phyloP scores from a whole-genome alignment of 1,140 invertebrate genomes.

The Anastrepha obliqua region DNA sequence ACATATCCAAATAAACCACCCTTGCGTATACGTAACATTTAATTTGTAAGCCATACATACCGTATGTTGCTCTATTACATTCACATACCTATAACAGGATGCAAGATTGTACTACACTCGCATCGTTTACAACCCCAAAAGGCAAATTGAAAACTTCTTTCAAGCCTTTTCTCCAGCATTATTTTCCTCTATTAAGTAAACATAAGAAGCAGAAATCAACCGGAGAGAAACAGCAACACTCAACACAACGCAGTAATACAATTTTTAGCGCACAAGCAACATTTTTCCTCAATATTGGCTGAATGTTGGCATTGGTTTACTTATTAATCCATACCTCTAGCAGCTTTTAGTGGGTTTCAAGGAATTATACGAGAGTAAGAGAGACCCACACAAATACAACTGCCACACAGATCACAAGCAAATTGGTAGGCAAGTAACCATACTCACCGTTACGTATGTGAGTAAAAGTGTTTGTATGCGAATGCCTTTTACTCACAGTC shows the following conservation, averaged over 20 bases:
- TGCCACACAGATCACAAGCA: not conserved
- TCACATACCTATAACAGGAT: not conserved
- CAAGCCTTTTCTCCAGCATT: not conserved
- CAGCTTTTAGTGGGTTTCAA: not conserved
- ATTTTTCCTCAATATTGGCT: not conserved
- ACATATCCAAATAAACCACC: not conserved
- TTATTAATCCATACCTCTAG: not conserved
- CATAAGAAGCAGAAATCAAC: not conserved
- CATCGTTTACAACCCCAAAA: not conserved
- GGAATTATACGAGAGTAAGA: not conserved
- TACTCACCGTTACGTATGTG: not conserved
- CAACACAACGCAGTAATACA: not conserved
- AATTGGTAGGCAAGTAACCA: not conserved
- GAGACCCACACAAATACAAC: not conserved
- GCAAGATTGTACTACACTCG: not conserved
- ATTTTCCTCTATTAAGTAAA: not conserved
- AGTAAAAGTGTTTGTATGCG: not conserved
- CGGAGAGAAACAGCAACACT: not conserved
- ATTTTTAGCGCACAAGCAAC: not conserved
- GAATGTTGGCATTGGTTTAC: slow-evolving; percentile 15
- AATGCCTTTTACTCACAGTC: not conserved
- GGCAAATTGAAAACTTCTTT: not conserved
- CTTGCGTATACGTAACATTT: not conserved
- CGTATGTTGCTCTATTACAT: not conserved
- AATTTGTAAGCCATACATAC: too few relatives aligned